Conservation (phyloP, 1,140 invertebrate genomes). For the Drosophila takahashii region DNA sequence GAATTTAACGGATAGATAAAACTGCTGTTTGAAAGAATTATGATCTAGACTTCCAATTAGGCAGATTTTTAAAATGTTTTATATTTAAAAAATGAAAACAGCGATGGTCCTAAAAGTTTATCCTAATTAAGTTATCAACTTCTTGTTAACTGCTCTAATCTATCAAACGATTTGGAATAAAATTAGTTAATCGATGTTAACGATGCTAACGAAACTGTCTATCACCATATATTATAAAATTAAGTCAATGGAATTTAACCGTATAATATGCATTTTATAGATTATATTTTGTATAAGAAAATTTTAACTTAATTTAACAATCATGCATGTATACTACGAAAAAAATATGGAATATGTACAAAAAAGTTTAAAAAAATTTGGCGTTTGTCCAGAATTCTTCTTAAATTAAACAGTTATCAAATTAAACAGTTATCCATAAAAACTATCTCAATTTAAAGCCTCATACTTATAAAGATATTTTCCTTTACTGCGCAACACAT, state of each 20-base stretch:
- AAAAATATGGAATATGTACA: no score
- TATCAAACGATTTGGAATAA: neutral
- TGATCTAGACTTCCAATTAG: neutral
- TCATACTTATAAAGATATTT: neutral
- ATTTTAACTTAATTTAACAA: no score
- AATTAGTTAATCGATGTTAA: conserved; percentile 1
- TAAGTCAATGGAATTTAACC: neutral
- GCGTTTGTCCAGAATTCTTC: no score
- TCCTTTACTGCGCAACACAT: conserved; percentile 3
- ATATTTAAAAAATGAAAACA: neutral
- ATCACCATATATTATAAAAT: neutral
- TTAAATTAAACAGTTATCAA: no score
- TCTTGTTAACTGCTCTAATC: conserved; percentile 7
- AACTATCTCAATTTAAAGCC: neutral
- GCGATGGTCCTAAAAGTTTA: neutral
- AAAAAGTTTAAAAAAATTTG: no score
- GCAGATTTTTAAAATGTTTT: neutral
- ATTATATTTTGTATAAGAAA: no score
- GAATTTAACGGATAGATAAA: neutral
- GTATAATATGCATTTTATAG: neutral
- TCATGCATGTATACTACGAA: no score
- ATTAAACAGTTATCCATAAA: neutral
- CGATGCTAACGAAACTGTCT: conserved; percentile 1
- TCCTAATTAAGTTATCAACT: conserved; percentile 1
- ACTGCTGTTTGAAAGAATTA: neutral